Evolutionary conservation across 2,797 vertebrate genomes (phyloP).

Genomic region (Lemur catta): DNA sequence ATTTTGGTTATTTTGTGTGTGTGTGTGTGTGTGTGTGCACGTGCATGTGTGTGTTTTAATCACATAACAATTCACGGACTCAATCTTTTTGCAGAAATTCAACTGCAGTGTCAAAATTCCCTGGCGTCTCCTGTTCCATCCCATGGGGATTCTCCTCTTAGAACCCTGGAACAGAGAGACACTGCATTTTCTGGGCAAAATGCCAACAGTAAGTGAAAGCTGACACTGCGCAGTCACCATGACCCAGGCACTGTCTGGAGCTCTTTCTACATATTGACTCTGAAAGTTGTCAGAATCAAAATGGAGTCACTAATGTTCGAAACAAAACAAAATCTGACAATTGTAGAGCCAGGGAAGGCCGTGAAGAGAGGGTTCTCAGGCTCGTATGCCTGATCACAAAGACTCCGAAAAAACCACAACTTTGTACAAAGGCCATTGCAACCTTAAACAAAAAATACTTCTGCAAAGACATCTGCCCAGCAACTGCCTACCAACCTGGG

Average conservation of each 20-base stretch:
- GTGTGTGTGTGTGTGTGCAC: too few species aligned
- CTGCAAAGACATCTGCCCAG: background rate
- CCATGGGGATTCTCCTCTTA: background rate
- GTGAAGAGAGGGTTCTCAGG: background rate
- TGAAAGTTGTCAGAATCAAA: background rate
- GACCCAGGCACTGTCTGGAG: background rate
- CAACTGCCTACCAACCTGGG: background rate
- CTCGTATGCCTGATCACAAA: background rate
- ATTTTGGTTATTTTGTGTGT: too few species aligned
- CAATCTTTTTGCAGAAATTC: background rate
- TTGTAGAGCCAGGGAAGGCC: background rate
- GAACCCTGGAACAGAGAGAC: background rate
- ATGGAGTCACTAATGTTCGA: background rate
- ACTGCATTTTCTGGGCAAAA: background rate
- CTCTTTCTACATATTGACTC: background rate
- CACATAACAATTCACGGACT: background rate
- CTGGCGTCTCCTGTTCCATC: background rate
- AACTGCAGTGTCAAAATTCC: background rate
- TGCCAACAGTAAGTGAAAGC: background rate
- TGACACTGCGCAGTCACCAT: background rate
- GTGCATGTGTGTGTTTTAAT: background rate
- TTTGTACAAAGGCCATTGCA: background rate
- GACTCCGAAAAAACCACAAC: background rate
- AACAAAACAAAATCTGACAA: background rate
- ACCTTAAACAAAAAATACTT: background rate